These are phyloP conservation scores for Neosalanx taihuensis DNA, from an alignment of 2,797 vertebrate species.

Conservation along the genomic window DNA sequence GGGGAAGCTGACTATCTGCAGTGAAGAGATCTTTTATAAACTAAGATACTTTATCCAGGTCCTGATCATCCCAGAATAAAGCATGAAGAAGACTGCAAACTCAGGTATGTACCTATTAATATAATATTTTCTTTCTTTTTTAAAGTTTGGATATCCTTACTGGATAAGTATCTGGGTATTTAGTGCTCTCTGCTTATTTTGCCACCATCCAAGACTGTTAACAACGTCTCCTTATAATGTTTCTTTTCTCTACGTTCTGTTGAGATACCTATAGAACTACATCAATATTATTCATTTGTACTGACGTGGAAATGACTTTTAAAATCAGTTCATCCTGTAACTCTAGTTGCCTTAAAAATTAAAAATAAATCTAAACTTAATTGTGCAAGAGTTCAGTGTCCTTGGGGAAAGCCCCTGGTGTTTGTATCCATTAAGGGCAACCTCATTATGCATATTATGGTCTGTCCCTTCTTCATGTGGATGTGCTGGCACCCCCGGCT, in stretches of 20 bases:
- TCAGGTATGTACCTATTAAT: background rate
- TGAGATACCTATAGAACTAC: background rate
- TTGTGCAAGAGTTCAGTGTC: background rate
- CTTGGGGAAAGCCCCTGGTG: background rate
- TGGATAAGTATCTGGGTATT: no score
- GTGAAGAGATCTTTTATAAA: background rate
- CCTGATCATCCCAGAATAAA: background rate
- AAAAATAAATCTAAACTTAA: background rate
- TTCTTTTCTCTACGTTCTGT: background rate
- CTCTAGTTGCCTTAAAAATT: background rate
- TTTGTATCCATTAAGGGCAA: background rate
- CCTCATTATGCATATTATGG: background rate
- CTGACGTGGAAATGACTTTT: background rate
- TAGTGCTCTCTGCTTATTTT: no score
- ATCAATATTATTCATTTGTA: background rate
- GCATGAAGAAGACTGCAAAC: background rate
- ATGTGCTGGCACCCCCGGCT: background rate
- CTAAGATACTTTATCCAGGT: background rate
- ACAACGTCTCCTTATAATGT: background rate
- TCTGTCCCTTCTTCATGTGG: background rate
- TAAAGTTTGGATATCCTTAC: background rate
- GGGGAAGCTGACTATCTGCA: background rate
- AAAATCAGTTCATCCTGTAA: background rate
- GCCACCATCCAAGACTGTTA: background rate
- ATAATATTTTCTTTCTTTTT: background rate